phyloP scores from a whole-genome alignment of 2,888 invertebrate species.

The Caenorhabditis doughertyi region DNA sequence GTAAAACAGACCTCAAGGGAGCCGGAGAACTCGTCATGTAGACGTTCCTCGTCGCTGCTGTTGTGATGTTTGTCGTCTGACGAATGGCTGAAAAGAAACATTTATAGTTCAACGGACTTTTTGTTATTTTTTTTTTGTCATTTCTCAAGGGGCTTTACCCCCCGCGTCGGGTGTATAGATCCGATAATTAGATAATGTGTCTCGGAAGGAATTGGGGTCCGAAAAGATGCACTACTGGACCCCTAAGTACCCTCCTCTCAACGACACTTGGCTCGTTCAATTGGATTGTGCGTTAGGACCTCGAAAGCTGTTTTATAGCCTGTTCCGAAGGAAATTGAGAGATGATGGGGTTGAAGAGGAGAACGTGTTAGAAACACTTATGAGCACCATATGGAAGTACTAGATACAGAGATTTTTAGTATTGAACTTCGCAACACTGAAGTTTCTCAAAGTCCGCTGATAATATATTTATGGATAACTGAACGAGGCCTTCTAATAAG shows the following conservation, averaged over 20 bases:
- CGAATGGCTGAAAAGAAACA: conserved; percentile 47
- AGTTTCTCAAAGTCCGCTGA: too few species aligned
- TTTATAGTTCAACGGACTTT: background rate
- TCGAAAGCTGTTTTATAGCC: conserved; percentile 31
- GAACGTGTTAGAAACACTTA: conserved; percentile 33
- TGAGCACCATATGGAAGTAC: conserved; percentile 30
- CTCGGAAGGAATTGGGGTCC: conserved; percentile 6
- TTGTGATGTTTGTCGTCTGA: conserved; percentile 54
- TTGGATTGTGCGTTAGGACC: conserved; percentile 20
- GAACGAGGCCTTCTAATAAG: too few species aligned
- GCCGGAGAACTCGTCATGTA: conserved; percentile 73
- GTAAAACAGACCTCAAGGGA: conserved; percentile 69
- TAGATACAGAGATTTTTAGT: background rate
- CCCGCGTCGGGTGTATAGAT: conserved; percentile 33
- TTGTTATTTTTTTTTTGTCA: background rate
- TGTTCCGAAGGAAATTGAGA: conserved; percentile 33
- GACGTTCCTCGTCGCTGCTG: conserved; percentile 64
- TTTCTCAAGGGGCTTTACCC: background rate
- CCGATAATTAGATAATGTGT: conserved; percentile 60
- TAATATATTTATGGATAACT: too few species aligned
- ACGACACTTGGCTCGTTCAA: conserved; percentile 40
- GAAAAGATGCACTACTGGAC: conserved; percentile 28
- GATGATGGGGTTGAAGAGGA: conserved; percentile 20
- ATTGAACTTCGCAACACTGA: background rate
- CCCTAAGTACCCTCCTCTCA: conserved; percentile 41